Evolutionary conservation across 2,888 invertebrate genomes (phyloP).

Genomic region (Prosopocoilus inquinatus): DNA sequence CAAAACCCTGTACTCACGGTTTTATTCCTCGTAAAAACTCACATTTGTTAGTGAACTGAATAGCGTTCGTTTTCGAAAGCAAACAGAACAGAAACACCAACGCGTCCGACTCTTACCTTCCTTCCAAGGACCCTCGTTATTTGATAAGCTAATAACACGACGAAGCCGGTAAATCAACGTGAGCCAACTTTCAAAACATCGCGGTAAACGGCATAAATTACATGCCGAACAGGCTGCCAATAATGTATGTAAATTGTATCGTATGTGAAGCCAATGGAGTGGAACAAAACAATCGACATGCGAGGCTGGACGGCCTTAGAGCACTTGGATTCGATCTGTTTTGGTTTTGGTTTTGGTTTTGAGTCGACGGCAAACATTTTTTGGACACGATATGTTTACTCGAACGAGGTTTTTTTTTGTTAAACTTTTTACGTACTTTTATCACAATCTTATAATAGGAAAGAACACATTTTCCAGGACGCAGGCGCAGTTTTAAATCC

Average conservation of each 20-base stretch:
- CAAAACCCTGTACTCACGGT: too few species aligned
- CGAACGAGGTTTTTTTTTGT: too few species aligned
- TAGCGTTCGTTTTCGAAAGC: too few species aligned
- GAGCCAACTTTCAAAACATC: constrained; percentile 26
- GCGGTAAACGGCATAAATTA: constrained; percentile 26
- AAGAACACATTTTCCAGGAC: too few species aligned
- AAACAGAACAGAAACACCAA: not conserved
- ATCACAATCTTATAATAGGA: too few species aligned
- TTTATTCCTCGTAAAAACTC: too few species aligned
- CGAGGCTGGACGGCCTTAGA: constrained; percentile 7
- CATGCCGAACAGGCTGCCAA: constrained; percentile 25
- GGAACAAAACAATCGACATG: constrained; percentile 26
- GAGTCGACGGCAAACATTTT: not conserved
- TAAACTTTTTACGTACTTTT: too few species aligned
- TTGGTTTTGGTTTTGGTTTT: not conserved
- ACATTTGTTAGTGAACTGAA: too few species aligned
- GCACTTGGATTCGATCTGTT: constrained; percentile 20
- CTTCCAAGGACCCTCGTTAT: not conserved
- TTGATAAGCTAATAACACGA: not conserved
- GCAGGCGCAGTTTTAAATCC: too few species aligned
- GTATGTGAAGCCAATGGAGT: constrained; percentile 28
- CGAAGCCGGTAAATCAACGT: constrained; percentile 13
- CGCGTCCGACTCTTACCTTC: not conserved
- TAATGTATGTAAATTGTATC: constrained; percentile 31
- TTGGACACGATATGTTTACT: not conserved